Percentiles rank a stretch among this genome's conserved stretches.
Conservation (phyloP, 1,140 invertebrate species). For the Solenopsis invicta region DNA sequence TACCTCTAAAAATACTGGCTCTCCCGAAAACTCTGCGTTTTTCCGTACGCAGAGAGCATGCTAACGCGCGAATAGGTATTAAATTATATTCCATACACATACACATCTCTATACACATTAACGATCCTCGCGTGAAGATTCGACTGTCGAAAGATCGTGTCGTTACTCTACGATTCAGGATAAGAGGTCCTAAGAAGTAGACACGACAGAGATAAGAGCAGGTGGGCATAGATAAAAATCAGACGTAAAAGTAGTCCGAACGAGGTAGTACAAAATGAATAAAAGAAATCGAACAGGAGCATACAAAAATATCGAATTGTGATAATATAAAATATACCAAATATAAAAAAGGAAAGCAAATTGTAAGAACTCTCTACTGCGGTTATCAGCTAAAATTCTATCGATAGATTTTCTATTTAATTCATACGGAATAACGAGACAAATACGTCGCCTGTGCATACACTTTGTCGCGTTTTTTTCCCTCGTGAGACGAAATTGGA, state of each 20-base stretch:
- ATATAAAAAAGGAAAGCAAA: not conserved
- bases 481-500: conserved; percentile 23
- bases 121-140: conserved; percentile 4
- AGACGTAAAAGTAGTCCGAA: conserved; percentile 20
- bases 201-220: conserved; percentile 28
- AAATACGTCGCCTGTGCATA: conserved; percentile 71
- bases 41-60: conserved; percentile 67
- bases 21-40: not conserved
- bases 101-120: conserved; percentile 34
- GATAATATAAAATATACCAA: not conserved
- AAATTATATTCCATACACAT: conserved; percentile 41
- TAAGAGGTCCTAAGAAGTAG: conserved; percentile 25
- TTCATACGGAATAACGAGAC: conserved; percentile 28
- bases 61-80: conserved; percentile 67
- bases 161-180: conserved; percentile 7
- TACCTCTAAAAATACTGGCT: conserved; percentile 16
- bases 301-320: conserved; percentile 6
- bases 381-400: not conserved
- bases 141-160: conserved; percentile 21
- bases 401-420: conserved; percentile 5
- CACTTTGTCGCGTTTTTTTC: conserved; percentile 48
- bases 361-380: not conserved
- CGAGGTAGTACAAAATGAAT: conserved; percentile 39
- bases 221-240: conserved; percentile 24
- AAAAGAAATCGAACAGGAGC: conserved; percentile 1